These are phyloP conservation scores for Bedellia somnulentella DNA, from an alignment of 2,888 invertebrate species.

Conservation along the genomic window DNA sequence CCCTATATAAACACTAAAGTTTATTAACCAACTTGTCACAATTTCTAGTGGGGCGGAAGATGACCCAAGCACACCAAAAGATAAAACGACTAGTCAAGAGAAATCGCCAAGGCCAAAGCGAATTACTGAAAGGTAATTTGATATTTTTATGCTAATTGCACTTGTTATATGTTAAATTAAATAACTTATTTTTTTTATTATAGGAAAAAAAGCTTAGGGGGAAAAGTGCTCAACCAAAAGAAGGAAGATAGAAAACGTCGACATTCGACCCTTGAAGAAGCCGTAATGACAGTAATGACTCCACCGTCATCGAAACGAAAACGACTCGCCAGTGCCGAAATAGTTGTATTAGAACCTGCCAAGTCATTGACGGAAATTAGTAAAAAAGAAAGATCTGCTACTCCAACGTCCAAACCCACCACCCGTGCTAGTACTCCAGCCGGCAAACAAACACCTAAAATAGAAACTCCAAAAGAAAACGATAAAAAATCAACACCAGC, in stretches of 20 bases:
- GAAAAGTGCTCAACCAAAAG: no score
- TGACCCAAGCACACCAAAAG: no score
- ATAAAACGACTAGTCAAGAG: no score
- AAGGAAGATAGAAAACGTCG: no score
- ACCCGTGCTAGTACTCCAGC: no score
- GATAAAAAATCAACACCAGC: conserved; percentile 3
- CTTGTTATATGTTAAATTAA: neutral
- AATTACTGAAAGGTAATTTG: no score
- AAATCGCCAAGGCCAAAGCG: no score
- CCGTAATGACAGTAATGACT: conserved; percentile 21
- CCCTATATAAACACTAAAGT: no score
- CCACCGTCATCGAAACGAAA: conserved; percentile 20
- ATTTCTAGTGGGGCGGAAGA: no score
- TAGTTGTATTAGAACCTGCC: neutral
- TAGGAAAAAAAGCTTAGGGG: conserved; percentile 21
- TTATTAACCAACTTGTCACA: no score
- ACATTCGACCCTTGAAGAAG: conserved; percentile 31
- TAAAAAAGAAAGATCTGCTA: conserved; percentile 12
- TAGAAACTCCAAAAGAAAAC: conserved; percentile 12
- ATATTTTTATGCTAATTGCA: no score
- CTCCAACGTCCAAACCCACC: no score
- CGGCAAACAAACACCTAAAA: conserved; percentile 11
- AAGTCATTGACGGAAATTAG: conserved; percentile 10
- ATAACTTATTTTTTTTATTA: conserved; percentile 8
- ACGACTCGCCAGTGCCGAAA: conserved; percentile 14